Conservation (phyloP, 2,113 vertebrate genomes). For the Platanista minor region DNA sequence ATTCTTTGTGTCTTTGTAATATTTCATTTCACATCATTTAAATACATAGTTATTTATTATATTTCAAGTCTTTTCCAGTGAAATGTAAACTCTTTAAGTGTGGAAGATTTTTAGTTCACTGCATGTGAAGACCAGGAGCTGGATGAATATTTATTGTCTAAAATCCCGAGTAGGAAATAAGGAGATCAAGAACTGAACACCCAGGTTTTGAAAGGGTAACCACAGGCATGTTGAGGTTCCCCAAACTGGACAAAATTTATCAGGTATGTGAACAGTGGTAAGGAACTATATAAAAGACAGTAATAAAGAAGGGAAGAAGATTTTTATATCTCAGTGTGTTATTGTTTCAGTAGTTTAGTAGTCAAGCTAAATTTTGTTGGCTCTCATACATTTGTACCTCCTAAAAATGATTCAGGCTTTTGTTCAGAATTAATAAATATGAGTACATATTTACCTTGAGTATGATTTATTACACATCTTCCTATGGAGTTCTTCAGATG, state of each 20-base stretch:
- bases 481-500: slow-evolving; percentile 16
- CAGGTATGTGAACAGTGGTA: neutral
- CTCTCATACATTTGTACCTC: neutral
- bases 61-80: neutral
- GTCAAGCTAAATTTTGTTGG: neutral
- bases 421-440: slow-evolving; percentile 18
- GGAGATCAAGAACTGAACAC: neutral
- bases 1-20: neutral
- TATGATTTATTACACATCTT: neutral
- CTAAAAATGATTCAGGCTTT: neutral
- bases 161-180: neutral
- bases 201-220: neutral
- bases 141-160: neutral
- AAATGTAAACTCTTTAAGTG: neutral
- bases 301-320: neutral
- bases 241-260: neutral
- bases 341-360: neutral
- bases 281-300: neutral
- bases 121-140: neutral
- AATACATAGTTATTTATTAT: neutral
- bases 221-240: neutral
- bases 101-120: neutral
- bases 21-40: neutral
- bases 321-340: neutral
- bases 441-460: neutral